Evolutionary conservation across 2,113 vertebrate species (phyloP).

Genomic region (Ardeotis arabs): DNA sequence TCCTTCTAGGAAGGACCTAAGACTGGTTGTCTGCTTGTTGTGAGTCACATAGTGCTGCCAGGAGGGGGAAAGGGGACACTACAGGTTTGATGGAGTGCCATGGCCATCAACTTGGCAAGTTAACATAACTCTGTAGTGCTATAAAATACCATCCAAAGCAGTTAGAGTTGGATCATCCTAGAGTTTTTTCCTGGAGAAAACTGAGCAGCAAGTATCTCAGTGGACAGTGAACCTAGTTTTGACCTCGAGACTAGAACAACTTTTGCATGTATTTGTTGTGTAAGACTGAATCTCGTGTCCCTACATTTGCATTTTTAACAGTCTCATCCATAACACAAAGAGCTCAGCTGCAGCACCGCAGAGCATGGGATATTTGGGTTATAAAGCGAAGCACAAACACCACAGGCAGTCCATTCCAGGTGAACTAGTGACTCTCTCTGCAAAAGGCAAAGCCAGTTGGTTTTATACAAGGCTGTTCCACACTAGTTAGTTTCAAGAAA

Average conservation of each 20-base stretch:
- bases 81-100: not conserved
- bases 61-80: not conserved
- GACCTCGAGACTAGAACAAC: not conserved
- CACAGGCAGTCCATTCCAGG: rapidly evolving
- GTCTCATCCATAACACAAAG: not conserved
- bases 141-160: not conserved
- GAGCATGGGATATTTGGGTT: not conserved
- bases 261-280: not conserved
- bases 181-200: not conserved
- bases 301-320: not conserved
- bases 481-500: not conserved
- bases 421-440: rapidly evolving
- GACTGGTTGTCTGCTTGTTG: not conserved
- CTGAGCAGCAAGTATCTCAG: not conserved
- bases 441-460: not conserved
- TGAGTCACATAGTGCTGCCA: rapidly evolving
- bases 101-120: not conserved
- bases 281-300: not conserved
- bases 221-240: not conserved
- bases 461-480: not conserved
- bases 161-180: not conserved
- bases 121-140: not conserved
- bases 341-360: not conserved
- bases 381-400: not conserved
- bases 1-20: not conserved